These are phyloP conservation scores for Benthosema pterotum DNA, from an alignment of 2,797 vertebrate genomes.

Conservation along the genomic window DNA sequence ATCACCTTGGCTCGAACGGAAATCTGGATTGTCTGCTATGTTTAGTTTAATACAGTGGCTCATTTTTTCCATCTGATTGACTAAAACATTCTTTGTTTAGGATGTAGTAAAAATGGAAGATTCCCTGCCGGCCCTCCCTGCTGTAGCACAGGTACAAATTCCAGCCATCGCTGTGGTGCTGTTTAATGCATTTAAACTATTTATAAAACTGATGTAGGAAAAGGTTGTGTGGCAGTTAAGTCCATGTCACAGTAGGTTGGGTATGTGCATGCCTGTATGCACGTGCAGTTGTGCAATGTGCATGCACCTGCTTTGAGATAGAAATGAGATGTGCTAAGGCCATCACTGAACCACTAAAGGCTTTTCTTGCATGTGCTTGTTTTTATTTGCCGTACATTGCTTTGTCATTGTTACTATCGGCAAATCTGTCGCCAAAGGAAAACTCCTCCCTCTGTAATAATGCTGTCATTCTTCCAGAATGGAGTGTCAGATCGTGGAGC, in stretches of 20 bases:
- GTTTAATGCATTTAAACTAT: not conserved
- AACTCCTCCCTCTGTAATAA: constrained; percentile 8
- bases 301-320: no score
- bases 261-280: not conserved
- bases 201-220: not conserved
- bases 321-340: no score
- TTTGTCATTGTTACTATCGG: not conserved
- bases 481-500: constrained; percentile 1
- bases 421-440: not conserved
- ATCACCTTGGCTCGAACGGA: no score
- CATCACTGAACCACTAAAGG: no score
- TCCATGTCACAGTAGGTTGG: not conserved
- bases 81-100: not conserved
- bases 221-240: not conserved
- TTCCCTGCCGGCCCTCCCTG: not conserved
- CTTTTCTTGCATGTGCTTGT: not conserved
- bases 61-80: not conserved
- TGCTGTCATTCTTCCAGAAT: constrained; percentile 24
- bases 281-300: no score
- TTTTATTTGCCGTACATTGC: not conserved
- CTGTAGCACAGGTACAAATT: constrained; percentile 2
- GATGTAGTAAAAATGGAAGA: not conserved
- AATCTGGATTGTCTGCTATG: no score
- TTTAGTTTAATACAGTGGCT: not conserved
- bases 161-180: constrained; percentile 20